Evolutionary conservation across 2,888 invertebrate species (phyloP), one percentile per base, ranked within the genome.

Genomic region (Odontocolon sp.): DNA sequence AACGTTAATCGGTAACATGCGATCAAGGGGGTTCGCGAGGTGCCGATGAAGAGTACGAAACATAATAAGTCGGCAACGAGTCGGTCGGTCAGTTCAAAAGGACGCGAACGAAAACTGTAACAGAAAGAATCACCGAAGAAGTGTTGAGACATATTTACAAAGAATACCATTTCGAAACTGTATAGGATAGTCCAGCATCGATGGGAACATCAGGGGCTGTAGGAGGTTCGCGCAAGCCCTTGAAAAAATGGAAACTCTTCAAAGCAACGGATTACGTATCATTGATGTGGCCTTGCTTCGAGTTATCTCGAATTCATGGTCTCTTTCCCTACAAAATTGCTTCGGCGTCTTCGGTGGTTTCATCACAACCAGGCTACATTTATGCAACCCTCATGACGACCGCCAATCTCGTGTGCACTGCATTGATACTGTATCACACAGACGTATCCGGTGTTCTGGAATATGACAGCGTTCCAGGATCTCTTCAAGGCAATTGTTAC

Each of bases 401-500:
- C 0, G 0, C 75, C 2, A 81, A 66, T 2, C 11, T 70, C 0
- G 16, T 33, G 0, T 36, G 23, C 1, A 16, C 38, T 0, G 0
- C 72, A 0, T 0, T 71, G 1, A 2, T 78, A 0, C 4, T 86
- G 0, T 85, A 84, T 33, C 67, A 82, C 14, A 21, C 81, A 2
- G 59, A 86, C 11, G 18, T 86, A 1, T 21, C 67, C 0, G 28
- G 26, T 0, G 56, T 2, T 0, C 31, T 86, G 5, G n/a, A 56
- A 8, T 84, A 76, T 18, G 71, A 75, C 2, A 79, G 72, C 5
- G 54, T 82, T 1, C 85, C 85, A 2, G 83, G 66, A 2, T 40
- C 73, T 8, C 66, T 89, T 2, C 88, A 89, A 21, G 59, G 52
- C 1, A 80, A 84, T 33, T 81, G 82, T 36, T 83, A 83, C 59